Conservation (phyloP, 2,113 vertebrate genomes). For the Echinops telfairi region DNA sequence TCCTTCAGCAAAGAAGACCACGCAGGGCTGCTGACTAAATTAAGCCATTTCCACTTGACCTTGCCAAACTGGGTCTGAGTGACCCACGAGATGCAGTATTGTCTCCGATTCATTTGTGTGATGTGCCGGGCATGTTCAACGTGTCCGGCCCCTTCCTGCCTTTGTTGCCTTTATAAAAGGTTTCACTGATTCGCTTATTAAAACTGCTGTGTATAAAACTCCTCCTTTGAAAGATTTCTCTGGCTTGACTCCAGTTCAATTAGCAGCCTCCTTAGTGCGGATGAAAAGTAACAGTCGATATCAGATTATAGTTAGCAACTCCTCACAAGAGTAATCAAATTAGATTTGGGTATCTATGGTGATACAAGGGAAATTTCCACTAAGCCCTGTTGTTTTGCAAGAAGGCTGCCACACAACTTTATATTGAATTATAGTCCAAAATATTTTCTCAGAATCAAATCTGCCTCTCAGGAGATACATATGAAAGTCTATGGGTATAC, state of each 20-base stretch:
- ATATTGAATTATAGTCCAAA: constrained; percentile 75
- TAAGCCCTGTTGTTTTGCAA: constrained; percentile 59
- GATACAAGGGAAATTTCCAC: constrained; percentile 74
- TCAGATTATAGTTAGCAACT: constrained; percentile 77
- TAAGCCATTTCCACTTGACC: constrained; percentile 77
- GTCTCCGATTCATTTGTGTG: constrained; percentile 49
- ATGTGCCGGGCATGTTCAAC: constrained; percentile 49
- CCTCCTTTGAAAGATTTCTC: constrained; percentile 79
- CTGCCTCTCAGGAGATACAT: constrained; percentile 68
- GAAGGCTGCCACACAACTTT: constrained; percentile 49
- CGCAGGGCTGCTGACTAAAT: constrained; percentile 65
- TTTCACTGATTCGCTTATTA: constrained; percentile 82
- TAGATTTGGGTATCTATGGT: constrained; percentile 75
- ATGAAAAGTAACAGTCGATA: constrained; percentile 82
- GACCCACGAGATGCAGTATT: constrained; percentile 71
- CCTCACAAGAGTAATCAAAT: constrained; percentile 80
- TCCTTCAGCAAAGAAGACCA: constrained; percentile 70
- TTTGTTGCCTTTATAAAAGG: constrained; percentile 81
- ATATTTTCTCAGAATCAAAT: constrained; percentile 72
- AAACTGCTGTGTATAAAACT: constrained; percentile 77
- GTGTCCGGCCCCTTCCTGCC: constrained; percentile 48
- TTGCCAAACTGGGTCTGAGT: constrained; percentile 72
- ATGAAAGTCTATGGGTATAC: constrained; percentile 48
- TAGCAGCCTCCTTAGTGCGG: constrained; percentile 77
- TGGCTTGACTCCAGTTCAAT: constrained; percentile 83